Conservation (phyloP, 1,140 invertebrate species). For the Potamilus streckersoni region DNA sequence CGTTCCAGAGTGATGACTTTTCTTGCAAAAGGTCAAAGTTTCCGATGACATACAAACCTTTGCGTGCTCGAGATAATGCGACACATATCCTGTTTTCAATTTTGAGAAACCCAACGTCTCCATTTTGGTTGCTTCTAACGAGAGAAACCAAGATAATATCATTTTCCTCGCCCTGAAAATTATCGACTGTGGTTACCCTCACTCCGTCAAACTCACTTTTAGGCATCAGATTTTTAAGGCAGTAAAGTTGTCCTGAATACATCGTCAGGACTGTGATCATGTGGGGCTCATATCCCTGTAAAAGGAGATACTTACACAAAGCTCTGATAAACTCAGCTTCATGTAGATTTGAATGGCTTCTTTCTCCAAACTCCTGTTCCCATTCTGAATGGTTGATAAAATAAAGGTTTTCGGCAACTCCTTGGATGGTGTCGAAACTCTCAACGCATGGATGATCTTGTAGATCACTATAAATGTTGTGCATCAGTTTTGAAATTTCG, state of each 20-base stretch:
- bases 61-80: conserved; percentile 82
- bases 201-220: conserved; percentile 51
- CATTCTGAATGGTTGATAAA: conserved; percentile 62
- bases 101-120: conserved; percentile 82
- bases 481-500: conserved; percentile 64
- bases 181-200: conserved; percentile 79
- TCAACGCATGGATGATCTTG: conserved; percentile 56
- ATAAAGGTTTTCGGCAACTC: conserved; percentile 62
- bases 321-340: conserved; percentile 48
- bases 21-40: conserved; percentile 75
- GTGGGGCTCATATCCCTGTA: conserved; percentile 61
- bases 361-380: conserved; percentile 57
- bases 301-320: conserved; percentile 61
- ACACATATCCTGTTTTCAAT: conserved; percentile 85
- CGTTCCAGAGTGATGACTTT: conserved; percentile 64
- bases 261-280: conserved; percentile 68
- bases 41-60: conserved; percentile 77
- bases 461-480: conserved; percentile 64
- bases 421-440: conserved; percentile 56
- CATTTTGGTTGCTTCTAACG: conserved; percentile 77
- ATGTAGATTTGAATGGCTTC: conserved; percentile 60
- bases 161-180: conserved; percentile 82
- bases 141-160: conserved; percentile 87
- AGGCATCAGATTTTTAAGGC: conserved; percentile 56
- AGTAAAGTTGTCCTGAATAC: conserved; percentile 65